Evolutionary conservation across 2,113 vertebrate species (phyloP), one percentile per base, ranked within the genome.

Genomic region (Rousettus leschenaultii): DNA sequence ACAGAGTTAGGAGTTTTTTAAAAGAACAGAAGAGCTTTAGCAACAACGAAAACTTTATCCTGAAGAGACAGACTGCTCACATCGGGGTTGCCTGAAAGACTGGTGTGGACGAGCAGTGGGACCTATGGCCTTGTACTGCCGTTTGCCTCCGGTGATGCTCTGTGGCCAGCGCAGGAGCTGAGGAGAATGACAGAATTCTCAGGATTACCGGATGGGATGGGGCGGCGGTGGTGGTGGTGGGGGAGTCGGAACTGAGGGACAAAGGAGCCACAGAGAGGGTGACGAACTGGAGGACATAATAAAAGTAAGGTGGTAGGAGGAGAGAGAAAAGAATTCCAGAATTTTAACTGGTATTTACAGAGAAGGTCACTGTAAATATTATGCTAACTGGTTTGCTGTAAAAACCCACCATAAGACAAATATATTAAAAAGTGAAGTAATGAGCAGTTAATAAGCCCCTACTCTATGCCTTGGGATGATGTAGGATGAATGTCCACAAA

Each of bases 121-220:
- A 0, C 28, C 55, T 7, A 7, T 0, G 19, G 30, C 14, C 13
- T 1, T 0, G 2, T 2, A 35, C 2, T 28, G 74, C 38, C 33
- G 5, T 26, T 7, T 68, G 14, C 14, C 45, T 22, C 45, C 2
- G 11, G n/a, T 11, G 14, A 9, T 1, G 12, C 26, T 13, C 26
- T 8, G 3, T 3, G 11, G 57, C 45, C 6, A 19, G 66, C 12
- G 15, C 2, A 0, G 10, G 30, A 40, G 30, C 24, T 5, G 51
- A 68, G 16, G 21, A 70, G 59, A 22, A 5, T 1, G 19, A 19
- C 4, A 1, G 43, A 26, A 26, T 21, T 21, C 28, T 75, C 22
- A 4, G 33, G 12, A 48, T n/a, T 24, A 15, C 28, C 3, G 12
- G 28, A 8, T 19, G 26, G 38, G 53, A 4, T 11, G 19, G 15